A percentile compares a stretch with the other conserved stretches of the same genome.
Conservation (phyloP, 2,797 vertebrate species). For the Sebastes minor region DNA sequence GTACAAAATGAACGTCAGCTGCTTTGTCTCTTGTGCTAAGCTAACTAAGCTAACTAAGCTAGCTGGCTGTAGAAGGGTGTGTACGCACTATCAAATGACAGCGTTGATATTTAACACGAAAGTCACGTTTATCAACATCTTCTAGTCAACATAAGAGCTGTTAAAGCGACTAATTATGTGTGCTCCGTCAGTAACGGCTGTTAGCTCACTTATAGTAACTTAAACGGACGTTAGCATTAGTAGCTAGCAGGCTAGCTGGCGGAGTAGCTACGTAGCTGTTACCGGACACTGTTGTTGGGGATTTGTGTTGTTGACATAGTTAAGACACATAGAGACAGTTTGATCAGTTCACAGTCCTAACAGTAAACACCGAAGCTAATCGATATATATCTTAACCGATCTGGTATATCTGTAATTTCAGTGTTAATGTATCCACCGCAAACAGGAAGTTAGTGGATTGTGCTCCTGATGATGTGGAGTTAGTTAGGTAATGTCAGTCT, state of each 20-base stretch:
- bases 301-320: background rate
- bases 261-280: conserved; percentile 12
- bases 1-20: conserved; percentile 58
- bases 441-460: conserved; percentile 54
- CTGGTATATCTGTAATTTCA: background rate
- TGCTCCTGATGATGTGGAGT: conserved; percentile 17
- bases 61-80: background rate
- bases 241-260: conserved; percentile 31
- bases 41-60: background rate
- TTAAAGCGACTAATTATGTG: rapidly evolving
- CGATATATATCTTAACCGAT: too few species aligned
- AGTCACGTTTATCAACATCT: background rate
- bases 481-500: background rate
- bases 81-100: conserved; percentile 16
- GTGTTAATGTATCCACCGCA: background rate
- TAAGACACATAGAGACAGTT: background rate
- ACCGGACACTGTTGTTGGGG: background rate
- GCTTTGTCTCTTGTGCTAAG: conserved; percentile 54
- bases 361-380: background rate
- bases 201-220: background rate
- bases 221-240: background rate
- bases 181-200: rapidly evolving
- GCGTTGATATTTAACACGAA: background rate
- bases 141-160: background rate
- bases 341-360: background rate